A percentile compares a stretch with the other conserved stretches of the same genome.
Conservation (phyloP, 2,888 invertebrate species). For the Ditylenchus weischeri region DNA sequence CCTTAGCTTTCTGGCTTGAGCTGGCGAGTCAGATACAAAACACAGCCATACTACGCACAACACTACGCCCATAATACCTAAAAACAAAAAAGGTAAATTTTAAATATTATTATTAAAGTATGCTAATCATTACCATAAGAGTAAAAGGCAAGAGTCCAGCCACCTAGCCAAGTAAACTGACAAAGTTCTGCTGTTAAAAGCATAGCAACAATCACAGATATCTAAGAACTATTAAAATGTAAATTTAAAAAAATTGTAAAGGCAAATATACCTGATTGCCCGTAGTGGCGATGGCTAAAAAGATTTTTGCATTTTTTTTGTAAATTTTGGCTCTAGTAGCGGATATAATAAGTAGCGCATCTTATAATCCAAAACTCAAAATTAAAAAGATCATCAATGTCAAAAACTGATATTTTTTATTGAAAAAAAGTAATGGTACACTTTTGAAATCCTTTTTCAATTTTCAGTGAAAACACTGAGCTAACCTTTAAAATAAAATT, state of each 20-base stretch:
- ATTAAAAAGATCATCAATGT: too few relatives aligned
- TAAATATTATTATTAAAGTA: too few relatives aligned
- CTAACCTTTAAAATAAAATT: too few relatives aligned
- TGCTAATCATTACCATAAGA: constrained; percentile 41
- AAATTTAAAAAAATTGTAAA: too few relatives aligned
- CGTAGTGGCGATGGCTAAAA: constrained; percentile 50
- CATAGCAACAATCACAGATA: constrained; percentile 56
- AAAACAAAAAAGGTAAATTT: constrained; percentile 11
- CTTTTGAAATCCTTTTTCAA: too few relatives aligned
- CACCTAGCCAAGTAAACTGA: constrained; percentile 48
- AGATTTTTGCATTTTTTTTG: too few relatives aligned
- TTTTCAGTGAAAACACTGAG: too few relatives aligned
- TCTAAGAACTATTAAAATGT: constrained; percentile 24
- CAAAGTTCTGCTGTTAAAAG: constrained; percentile 56
- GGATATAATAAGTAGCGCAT: too few relatives aligned
- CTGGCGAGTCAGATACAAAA: constrained; percentile 46
- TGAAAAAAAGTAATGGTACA: too few relatives aligned
- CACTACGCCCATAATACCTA: constrained; percentile 45
- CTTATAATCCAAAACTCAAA: too few relatives aligned
- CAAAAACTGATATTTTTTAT: too few relatives aligned
- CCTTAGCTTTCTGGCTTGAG: constrained; percentile 38
- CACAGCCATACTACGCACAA: constrained; percentile 48
- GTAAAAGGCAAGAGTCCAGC: constrained; percentile 58
- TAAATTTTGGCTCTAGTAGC: too few relatives aligned
- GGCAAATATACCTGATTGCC: constrained; percentile 51